Percentiles rank a stretch among this genome's conserved stretches.
Conservation (phyloP, 2,888 invertebrate genomes). For the Julus scandinavius region DNA sequence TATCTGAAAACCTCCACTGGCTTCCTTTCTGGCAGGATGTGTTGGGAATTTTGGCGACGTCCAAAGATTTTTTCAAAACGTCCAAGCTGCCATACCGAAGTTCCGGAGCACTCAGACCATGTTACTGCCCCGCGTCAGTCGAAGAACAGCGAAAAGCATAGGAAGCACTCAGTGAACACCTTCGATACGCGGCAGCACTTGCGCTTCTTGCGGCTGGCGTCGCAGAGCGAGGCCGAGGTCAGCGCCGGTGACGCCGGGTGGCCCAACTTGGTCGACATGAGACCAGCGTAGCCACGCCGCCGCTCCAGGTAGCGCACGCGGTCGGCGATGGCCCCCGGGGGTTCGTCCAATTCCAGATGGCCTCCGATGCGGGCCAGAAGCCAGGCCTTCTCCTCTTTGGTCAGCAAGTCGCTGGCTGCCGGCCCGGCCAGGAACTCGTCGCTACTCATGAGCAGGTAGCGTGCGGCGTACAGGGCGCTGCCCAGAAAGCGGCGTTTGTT, state of each 20-base stretch:
- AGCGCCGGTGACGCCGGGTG: not conserved
- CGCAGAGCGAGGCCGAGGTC: conserved; percentile 6
- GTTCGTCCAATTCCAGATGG: conserved; percentile 45
- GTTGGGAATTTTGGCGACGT: too few species aligned
- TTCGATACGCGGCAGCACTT: conserved; percentile 54
- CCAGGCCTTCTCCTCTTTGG: conserved; percentile 69
- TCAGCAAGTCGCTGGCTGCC: conserved; percentile 70
- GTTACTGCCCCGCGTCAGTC: conserved; percentile 47
- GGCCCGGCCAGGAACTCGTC: conserved; percentile 74
- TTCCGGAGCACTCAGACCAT: not conserved
- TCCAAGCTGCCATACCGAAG: too few species aligned
- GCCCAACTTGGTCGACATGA: not conserved
- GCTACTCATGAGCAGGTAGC: conserved; percentile 76
- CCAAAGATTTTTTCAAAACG: too few species aligned
- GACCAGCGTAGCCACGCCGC: not conserved
- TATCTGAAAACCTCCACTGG: too few species aligned
- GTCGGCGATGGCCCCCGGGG: conserved; percentile 53
- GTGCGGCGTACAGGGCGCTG: conserved; percentile 72
- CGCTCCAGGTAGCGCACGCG: conserved; percentile 49
- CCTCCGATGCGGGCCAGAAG: conserved; percentile 62
- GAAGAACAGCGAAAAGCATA: conserved; percentile 56
- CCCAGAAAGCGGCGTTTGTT: conserved; percentile 71
- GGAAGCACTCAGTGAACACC: conserved; percentile 55
- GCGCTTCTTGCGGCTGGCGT: not conserved
- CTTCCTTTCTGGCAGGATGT: too few species aligned